phyloP scores from a whole-genome alignment of 53 echinoderm and acorn worm species.

The Glandiceps talaboti region DNA sequence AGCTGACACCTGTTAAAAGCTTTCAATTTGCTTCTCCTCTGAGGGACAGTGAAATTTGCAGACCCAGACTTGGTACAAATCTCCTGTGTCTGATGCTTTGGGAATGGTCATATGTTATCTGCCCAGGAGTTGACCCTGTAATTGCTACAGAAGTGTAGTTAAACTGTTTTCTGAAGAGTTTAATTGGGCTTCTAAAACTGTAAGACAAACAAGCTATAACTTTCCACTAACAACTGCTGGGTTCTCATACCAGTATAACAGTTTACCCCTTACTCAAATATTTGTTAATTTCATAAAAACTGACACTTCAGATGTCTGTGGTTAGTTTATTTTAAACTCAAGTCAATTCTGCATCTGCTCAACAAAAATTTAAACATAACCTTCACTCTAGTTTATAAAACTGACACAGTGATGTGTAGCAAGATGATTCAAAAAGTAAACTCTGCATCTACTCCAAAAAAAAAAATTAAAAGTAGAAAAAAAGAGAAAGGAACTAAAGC shows the following conservation, averaged over 20 bases:
- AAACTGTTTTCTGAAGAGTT: not conserved
- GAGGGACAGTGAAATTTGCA: not conserved
- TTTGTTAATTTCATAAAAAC: not conserved
- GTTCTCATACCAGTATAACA: not conserved
- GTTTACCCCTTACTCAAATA: not conserved
- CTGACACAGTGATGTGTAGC: too few species aligned
- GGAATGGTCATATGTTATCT: not conserved
- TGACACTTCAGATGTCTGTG: too few species aligned
- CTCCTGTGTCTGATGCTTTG: not conserved
- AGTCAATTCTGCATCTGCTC: too few species aligned
- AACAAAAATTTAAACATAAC: too few species aligned
- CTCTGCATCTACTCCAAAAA: too few species aligned
- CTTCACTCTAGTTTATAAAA: too few species aligned
- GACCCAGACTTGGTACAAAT: not conserved
- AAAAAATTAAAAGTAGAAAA: too few species aligned
- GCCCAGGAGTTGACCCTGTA: not conserved
- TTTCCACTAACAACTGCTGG: not conserved
- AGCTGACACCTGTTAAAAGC: not conserved
- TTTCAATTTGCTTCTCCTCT: not conserved
- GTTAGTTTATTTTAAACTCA: too few species aligned
- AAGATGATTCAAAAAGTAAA: too few species aligned
- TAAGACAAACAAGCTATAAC: not conserved
- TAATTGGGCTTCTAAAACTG: not conserved
- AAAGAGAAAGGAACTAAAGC: too few species aligned
- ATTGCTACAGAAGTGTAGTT: not conserved